phyloP scores from a whole-genome alignment of 2,797 vertebrate species.

The Benthosema pterotum region DNA sequence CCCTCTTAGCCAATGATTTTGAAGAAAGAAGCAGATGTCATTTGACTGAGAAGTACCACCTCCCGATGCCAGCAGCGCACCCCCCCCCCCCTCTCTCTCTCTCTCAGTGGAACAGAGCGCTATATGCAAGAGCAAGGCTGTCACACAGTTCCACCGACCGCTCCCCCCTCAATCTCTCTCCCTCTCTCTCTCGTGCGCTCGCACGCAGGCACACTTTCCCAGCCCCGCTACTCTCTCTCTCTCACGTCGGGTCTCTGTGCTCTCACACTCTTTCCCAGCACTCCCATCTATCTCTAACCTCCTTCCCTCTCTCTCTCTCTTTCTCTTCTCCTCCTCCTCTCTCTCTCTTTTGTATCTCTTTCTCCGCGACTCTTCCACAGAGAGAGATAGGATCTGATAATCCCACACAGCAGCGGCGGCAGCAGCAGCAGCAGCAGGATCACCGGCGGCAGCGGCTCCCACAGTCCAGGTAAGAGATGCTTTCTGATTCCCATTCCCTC shows the following conservation, averaged over 20 bases:
- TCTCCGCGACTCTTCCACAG: constrained; percentile 54
- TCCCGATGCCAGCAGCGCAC: constrained; percentile 72
- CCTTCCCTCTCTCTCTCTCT: constrained; percentile 35
- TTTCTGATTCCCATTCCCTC: constrained; percentile 46
- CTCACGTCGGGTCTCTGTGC: too few relatives aligned
- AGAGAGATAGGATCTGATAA: constrained; percentile 68
- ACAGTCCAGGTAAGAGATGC: constrained; percentile 71
- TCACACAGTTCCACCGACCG: constrained; percentile 57
- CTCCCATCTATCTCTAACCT: constrained; percentile 11
- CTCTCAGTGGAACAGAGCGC: constrained; percentile 70
- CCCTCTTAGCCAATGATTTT: constrained; percentile 83
- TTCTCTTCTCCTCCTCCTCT: constrained; percentile 34
- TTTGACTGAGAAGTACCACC: constrained; percentile 81
- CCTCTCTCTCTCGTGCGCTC: constrained; percentile 36
- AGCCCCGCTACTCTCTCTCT: too few relatives aligned
- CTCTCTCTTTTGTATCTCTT: constrained; percentile 30
- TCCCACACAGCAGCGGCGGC: constrained; percentile 47
- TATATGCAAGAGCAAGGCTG: constrained; percentile 65
- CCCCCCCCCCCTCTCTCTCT: too few relatives aligned
- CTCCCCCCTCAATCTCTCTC: constrained; percentile 28
- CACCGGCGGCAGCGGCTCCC: constrained; percentile 26
- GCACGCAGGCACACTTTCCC: constrained; percentile 31
- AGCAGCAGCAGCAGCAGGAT: constrained; percentile 39
- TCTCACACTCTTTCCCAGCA: too few relatives aligned
- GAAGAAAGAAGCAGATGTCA: constrained; percentile 81